Evolutionary conservation across 1,140 invertebrate species (phyloP).

Genomic region (Eurosta solidaginis): DNA sequence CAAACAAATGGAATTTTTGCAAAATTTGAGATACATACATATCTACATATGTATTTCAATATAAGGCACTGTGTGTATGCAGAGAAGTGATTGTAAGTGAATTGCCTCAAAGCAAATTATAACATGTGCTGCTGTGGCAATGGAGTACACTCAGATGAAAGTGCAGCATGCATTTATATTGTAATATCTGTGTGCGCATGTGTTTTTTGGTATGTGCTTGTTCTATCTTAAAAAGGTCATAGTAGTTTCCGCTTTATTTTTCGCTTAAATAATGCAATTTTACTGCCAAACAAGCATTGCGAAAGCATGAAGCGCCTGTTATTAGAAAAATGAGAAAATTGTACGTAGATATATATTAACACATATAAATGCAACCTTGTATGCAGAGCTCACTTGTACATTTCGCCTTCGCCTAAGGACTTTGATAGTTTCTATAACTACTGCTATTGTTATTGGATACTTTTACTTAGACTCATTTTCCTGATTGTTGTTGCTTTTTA

Average conservation of each 20-base stretch:
- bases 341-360: not conserved
- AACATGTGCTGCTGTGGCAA: constrained; percentile 12
- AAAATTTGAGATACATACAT: not conserved
- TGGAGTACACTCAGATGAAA: too few relatives aligned
- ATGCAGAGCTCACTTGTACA: not conserved
- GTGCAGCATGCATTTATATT: not conserved
- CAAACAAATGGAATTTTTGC: too few relatives aligned
- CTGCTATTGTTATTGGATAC: not conserved
- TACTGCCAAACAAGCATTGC: not conserved
- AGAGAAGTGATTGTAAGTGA: not conserved
- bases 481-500: not conserved
- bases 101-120: not conserved
- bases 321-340: constrained; percentile 19
- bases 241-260: not conserved
- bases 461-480: not conserved
- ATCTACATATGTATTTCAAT: not conserved
- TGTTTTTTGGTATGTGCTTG: not conserved
- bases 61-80: not conserved
- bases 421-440: not conserved
- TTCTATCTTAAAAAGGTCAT: not conserved
- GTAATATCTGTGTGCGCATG: not conserved
- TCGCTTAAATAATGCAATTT: constrained; percentile 4
- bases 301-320: not conserved
- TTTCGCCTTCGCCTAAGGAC: not conserved
- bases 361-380: not conserved